Evolutionary conservation across 2,888 invertebrate species (phyloP).

Genomic region (Xanthia togata): DNA sequence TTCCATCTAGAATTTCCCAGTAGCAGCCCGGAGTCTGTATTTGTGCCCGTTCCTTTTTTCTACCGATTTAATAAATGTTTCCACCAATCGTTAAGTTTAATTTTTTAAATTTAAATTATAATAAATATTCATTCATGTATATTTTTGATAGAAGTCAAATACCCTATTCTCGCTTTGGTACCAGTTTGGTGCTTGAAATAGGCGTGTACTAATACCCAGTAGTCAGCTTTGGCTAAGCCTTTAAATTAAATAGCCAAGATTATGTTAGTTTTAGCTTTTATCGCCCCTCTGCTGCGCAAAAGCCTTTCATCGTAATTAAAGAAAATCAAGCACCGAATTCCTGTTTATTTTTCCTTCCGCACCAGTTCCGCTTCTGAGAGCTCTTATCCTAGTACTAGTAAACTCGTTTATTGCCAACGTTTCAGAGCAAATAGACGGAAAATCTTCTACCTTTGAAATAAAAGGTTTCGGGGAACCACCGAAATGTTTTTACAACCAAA

Average conservation of each 20-base stretch:
- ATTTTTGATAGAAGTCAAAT: too few species aligned
- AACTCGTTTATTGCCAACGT: constrained; percentile 13
- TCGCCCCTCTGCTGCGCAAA: neutral
- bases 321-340: neutral
- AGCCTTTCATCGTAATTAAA: neutral
- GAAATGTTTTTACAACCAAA: constrained; percentile 6
- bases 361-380: constrained; percentile 20
- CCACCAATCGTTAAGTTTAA: too few species aligned
- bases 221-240: neutral
- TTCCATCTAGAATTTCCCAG: too few species aligned
- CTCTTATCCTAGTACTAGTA: neutral
- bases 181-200: too few species aligned
- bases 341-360: neutral
- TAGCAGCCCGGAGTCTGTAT: too few species aligned
- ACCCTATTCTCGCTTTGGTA: too few species aligned
- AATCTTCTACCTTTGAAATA: neutral
- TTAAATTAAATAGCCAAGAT: neutral
- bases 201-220: neutral
- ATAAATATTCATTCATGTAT: too few species aligned
- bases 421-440: constrained; percentile 7
- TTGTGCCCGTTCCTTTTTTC: too few species aligned
- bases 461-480: neutral
- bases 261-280: neutral
- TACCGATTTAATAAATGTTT: too few species aligned
- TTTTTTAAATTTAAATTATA: too few species aligned